These are phyloP conservation scores for Aradophagus sp. DNA, from an alignment of 1,140 invertebrate genomes.

Conservation along the genomic window DNA sequence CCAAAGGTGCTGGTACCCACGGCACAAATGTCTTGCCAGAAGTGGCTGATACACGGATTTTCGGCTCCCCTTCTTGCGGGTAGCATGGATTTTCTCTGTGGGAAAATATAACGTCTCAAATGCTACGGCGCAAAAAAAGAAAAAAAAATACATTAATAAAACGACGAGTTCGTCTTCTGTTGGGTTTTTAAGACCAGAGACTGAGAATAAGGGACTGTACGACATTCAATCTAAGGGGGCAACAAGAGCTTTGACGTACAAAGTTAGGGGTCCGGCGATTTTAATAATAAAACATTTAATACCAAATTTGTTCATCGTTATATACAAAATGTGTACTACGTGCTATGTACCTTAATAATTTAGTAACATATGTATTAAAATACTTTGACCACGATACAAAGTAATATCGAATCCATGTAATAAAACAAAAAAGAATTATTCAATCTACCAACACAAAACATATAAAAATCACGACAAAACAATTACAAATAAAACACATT, in stretches of 20 bases:
- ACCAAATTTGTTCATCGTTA: too few relatives aligned
- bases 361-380: too few relatives aligned
- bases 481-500: background rate
- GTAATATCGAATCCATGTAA: background rate
- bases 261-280: background rate
- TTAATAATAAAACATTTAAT: background rate
- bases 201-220: conserved; percentile 19
- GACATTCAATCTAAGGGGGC: conserved; percentile 32
- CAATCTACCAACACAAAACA: too few relatives aligned
- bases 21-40: conserved; percentile 49
- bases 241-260: background rate
- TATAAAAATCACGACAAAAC: too few relatives aligned
- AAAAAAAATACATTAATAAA: too few relatives aligned
- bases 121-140: conserved; percentile 70
- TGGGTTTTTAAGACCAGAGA: conserved; percentile 18
- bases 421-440: too few relatives aligned
- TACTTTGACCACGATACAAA: too few relatives aligned
- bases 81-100: conserved; percentile 68
- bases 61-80: conserved; percentile 34
- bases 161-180: conserved; percentile 52
- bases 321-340: too few relatives aligned
- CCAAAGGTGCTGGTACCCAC: conserved; percentile 19
- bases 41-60: conserved; percentile 55
- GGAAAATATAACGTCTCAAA: conserved; percentile 74
- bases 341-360: too few relatives aligned